Evolutionary conservation across 2,113 vertebrate species (phyloP), one percentile per base, ranked within the genome.

Genomic region (Albula goreensis): DNA sequence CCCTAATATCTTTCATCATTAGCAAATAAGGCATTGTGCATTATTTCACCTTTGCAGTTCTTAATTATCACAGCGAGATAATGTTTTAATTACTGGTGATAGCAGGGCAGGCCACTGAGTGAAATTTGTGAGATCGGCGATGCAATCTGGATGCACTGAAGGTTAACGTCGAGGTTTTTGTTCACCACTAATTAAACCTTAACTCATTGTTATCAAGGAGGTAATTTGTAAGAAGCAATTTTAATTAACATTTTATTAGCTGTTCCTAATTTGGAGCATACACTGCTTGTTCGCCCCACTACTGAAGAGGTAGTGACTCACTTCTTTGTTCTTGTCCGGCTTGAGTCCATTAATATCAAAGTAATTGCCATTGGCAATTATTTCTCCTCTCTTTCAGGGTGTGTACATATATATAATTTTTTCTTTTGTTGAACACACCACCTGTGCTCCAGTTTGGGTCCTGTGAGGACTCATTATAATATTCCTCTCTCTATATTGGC

Each of bases 161-260:
- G 92, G 92, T 93, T 93, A 92, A 78, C 86, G 63, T 60, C 22
- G 56, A 25, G 48, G 52, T 52, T 60, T 84, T 86, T 83, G 88
- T 91, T 90, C 93, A 91, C 82, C 87, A 86, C 91, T 93, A 92
- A 95, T 94, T 95, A 94, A 94, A 94, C 92, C 90, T 92, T 89
- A 91, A 90, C 90, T 93, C 91, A 88, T 91, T 91, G 92, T 86
- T 90, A 91, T 90, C 83, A 81, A 89, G 87, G 82, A 89, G 90
- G 93, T 92, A 66, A 93, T 91, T 94, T 88, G 89, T 93, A 89
- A 92, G 89, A 93, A 91, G 90, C 57, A 86, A 89, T 91, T 92
- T 90, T 91, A 91, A 95, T 94, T 94, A 93, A 92, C 90, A 91
- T 93, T 91, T 93, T 91, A 94, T 93, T 93, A 93, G 90, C 88